Percentiles rank a stretch among this genome's conserved stretches.
Evolutionary conservation across 2,888 invertebrate genomes (phyloP).

Genomic region (Xylota sylvarum): DNA sequence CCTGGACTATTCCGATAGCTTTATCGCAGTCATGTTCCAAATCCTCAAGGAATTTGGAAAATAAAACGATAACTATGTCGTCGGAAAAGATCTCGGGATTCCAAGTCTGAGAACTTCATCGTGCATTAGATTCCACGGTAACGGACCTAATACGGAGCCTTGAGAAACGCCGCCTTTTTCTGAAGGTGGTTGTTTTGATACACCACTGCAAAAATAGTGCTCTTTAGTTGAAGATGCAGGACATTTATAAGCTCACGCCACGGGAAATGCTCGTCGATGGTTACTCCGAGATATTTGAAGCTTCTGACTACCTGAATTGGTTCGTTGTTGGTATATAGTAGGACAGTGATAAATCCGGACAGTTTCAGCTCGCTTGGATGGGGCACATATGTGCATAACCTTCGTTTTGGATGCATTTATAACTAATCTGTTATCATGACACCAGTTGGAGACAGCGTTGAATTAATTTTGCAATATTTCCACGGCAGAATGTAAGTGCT

Average conservation of each 20-base stretch:
- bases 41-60: too few relatives aligned
- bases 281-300: background rate
- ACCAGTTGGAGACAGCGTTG: constrained; percentile 4
- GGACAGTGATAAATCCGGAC: background rate
- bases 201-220: background rate
- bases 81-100: too few relatives aligned
- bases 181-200: too few relatives aligned
- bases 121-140: too few relatives aligned
- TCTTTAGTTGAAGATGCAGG: background rate
- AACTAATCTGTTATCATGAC: constrained; percentile 14
- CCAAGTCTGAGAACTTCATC: too few relatives aligned
- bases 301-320: too few relatives aligned
- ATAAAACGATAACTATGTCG: too few relatives aligned
- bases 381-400: background rate
- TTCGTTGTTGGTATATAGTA: background rate
- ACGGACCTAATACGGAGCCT: too few relatives aligned
- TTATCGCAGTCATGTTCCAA: too few relatives aligned
- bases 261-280: background rate
- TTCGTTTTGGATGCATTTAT: background rate
- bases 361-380: background rate
- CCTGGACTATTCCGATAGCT: too few relatives aligned
- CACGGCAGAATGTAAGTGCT: background rate
- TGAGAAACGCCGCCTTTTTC: too few relatives aligned
- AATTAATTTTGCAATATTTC: constrained; percentile 12
- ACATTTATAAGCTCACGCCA: background rate